These are phyloP conservation scores for Ricordea florida DNA, from an alignment of 92 coral and sea anemone species.

Conservation along the genomic window DNA sequence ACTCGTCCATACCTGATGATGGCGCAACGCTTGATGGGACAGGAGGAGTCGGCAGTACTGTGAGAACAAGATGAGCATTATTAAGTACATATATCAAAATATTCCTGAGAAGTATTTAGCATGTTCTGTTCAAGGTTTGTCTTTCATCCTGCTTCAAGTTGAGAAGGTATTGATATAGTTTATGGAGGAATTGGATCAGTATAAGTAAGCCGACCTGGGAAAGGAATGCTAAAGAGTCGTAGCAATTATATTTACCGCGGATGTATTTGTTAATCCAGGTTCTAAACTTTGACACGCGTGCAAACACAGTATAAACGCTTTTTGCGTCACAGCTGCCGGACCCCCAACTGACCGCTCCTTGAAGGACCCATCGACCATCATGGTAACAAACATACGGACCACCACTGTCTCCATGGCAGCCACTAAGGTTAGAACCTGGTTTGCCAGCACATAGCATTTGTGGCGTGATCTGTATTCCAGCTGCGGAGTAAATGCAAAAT, in stretches of 20 bases:
- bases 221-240: not conserved
- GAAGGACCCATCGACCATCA: slow-evolving; percentile 73
- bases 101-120: too few species aligned
- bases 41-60: too few species aligned
- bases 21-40: too few species aligned
- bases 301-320: slow-evolving; percentile 74
- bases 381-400: slow-evolving; percentile 82
- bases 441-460: slow-evolving; percentile 68
- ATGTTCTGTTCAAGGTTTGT: too few species aligned
- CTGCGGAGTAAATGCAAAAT: not conserved
- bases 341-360: slow-evolving; percentile 87
- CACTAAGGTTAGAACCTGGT: slow-evolving; percentile 52
- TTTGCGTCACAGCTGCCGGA: slow-evolving; percentile 44
- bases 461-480: slow-evolving; percentile 25
- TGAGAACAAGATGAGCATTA: too few species aligned
- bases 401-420: slow-evolving; percentile 91
- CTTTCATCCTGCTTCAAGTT: too few species aligned
- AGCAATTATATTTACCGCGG: not conserved
- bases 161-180: too few species aligned
- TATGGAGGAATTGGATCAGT: not conserved
- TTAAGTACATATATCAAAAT: too few species aligned
- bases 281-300: slow-evolving; percentile 75
- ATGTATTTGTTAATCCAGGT: slow-evolving; percentile 72
- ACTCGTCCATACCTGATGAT: too few species aligned
- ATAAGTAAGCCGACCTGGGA: not conserved